Base-by-base conservation (phyloP, 2,888 invertebrate species). In the Dysmachus trigonus region DNA sequence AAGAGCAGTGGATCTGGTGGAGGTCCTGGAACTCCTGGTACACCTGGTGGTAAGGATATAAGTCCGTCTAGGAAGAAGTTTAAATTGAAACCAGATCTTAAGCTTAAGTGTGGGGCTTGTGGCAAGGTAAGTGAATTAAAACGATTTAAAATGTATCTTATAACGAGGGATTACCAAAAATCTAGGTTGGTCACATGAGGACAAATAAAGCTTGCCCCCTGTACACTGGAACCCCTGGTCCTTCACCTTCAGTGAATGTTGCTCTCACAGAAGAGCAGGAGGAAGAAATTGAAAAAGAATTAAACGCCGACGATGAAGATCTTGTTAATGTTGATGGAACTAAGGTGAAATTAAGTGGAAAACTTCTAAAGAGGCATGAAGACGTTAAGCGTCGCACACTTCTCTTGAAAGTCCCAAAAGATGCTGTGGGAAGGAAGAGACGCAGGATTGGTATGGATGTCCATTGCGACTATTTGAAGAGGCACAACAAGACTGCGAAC, bases 151-250 rank as follows among this genome's bases (percentile, higher is more conserved):
- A n/a, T 41, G 13, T 18, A 77, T 1, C 1, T 15, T 18, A 8
- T 31, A 18, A 35, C 1, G 5, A 3, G 35, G 74, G 15, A 7
- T 27, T 5, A 35, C 27, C 1, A 47, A 53, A 0, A 47, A 47
- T 33, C 13, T 62, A 89, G 88, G 91, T 91, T 87, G 91, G 92
- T 35, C 92, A 92, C 84, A 92, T 92, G 92, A 89, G 98, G 85
- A 99, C 99, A 0, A 99, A 99, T 93, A 98, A 99, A 91, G 97
- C 99, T 13, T 99, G 99, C 92, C 99, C 99, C 0, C 92, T 98
- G 81, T 99, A 98, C 92, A 97, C 97, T 87, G 95, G 95, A 86
- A 92, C 93, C 18, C 91, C 90, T 86, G 93, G 94, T 76, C 93
- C 93, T 22, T 91, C 94, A 4, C 94, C 94, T 13, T 94, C 95